Conservation (phyloP, 2,888 invertebrate genomes). For the Epicampocera succincta region DNA sequence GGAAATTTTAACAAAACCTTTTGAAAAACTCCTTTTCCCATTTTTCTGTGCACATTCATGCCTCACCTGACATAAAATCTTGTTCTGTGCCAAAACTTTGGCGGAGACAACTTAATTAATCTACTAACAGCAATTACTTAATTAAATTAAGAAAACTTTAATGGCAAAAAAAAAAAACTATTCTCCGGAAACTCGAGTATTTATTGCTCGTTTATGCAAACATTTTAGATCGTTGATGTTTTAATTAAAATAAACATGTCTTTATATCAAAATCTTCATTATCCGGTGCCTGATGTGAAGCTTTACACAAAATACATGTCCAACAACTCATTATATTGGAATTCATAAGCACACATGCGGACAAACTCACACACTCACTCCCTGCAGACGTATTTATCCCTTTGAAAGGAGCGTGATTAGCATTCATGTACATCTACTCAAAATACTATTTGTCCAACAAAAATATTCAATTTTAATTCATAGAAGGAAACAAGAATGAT, state of each 20-base stretch:
- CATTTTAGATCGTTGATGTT: conserved; percentile 21
- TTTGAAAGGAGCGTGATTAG: conserved; percentile 39
- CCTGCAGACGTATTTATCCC: neutral
- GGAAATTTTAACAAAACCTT: too few relatives aligned
- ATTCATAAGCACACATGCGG: neutral
- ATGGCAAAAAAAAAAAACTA: too few relatives aligned
- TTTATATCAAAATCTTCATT: conserved; percentile 44
- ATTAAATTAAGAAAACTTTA: too few relatives aligned
- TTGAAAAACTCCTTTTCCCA: too few relatives aligned
- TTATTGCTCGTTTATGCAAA: too few relatives aligned
- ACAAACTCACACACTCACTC: neutral
- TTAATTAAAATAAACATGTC: conserved; percentile 58
- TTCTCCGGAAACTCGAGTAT: too few relatives aligned
- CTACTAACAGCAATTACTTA: too few relatives aligned
- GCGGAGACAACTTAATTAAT: too few relatives aligned
- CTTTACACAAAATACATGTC: conserved; percentile 45
- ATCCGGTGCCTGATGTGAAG: conserved; percentile 37
- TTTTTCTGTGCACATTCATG: too few relatives aligned
- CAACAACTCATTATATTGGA: conserved; percentile 41
- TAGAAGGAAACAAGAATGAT: conserved; percentile 37
- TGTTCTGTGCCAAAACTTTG: too few relatives aligned
- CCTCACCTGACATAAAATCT: too few relatives aligned
- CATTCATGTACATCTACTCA: conserved; percentile 39
- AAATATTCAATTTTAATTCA: conserved; percentile 48
- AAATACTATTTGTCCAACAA: conserved; percentile 48